Percentiles rank a stretch among this genome's conserved stretches.
phyloP scores from a whole-genome alignment of 2,888 invertebrate genomes.

The Acrocyrtus sp. region DNA sequence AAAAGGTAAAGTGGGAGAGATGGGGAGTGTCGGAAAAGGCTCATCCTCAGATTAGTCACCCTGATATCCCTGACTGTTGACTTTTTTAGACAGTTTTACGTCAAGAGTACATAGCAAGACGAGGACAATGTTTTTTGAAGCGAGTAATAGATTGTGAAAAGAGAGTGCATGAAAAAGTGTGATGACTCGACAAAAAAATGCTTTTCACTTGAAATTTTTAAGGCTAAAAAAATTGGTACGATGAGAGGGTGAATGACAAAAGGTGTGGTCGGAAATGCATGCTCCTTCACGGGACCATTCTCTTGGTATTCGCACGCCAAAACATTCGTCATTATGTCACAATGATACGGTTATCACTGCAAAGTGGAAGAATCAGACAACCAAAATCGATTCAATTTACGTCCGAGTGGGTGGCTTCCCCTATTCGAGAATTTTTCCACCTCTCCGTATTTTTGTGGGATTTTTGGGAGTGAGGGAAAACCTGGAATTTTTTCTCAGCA shows the following conservation, averaged over 20 bases:
- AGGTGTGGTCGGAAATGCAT: conserved; percentile 5
- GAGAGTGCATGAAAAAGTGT: too few relatives aligned
- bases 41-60: conserved; percentile 21
- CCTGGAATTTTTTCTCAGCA: too few relatives aligned
- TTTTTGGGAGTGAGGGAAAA: too few relatives aligned
- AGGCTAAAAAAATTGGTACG: not conserved
- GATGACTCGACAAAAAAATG: too few relatives aligned
- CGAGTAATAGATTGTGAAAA: too few relatives aligned
- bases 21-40: conserved; percentile 20
- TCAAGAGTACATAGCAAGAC: not conserved
- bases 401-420: not conserved
- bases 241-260: not conserved
- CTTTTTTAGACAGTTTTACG: too few relatives aligned
- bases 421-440: too few relatives aligned
- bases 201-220: not conserved
- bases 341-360: conserved; percentile 5
- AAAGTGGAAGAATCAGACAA: too few relatives aligned
- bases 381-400: too few relatives aligned
- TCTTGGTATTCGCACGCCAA: not conserved
- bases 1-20: conserved; percentile 3
- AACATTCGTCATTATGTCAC: conserved; percentile 30
- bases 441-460: too few relatives aligned
- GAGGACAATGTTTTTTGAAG: not conserved
- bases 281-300: too few relatives aligned
- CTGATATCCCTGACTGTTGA: conserved; percentile 15